Evolutionary conservation across 2,888 invertebrate genomes (phyloP).

Genomic region (Phalera bucephala): DNA sequence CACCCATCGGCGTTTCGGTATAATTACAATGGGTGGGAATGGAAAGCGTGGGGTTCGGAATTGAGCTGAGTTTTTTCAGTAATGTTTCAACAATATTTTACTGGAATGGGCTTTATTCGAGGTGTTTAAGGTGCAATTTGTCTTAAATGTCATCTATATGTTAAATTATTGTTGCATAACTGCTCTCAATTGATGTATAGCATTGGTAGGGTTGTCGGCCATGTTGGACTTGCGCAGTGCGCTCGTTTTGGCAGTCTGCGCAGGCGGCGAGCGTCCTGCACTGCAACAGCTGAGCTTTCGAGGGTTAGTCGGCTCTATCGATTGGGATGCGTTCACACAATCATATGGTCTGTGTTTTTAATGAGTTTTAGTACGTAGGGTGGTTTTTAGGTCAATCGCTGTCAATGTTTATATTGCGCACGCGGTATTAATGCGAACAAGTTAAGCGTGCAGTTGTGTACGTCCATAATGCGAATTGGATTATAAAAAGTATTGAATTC

Average conservation of each 20-base stretch:
- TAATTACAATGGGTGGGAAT: constrained; percentile 53
- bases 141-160: no score
- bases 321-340: constrained; percentile 29
- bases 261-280: constrained; percentile 48
- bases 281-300: constrained; percentile 40
- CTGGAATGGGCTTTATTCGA: no score
- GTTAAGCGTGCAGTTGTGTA: constrained; percentile 1
- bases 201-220: constrained; percentile 44
- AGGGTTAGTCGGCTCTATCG: constrained; percentile 36
- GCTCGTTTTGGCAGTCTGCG: constrained; percentile 46
- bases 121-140: no score
- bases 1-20: constrained; percentile 32
- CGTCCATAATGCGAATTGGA: no score
- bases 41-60: constrained; percentile 44
- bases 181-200: constrained; percentile 59
- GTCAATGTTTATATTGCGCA: constrained; percentile 26
- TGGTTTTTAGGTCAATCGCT: constrained; percentile 41
- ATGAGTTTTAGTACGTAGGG: constrained; percentile 26
- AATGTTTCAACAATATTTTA: no score
- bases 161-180: no score
- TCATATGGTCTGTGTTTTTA: constrained; percentile 21
- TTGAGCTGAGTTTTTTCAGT: no score
- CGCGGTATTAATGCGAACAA: background rate
- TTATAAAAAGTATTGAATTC: background rate
- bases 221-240: constrained; percentile 50